Evolutionary conservation across 1,140 invertebrate species (phyloP).

Genomic region (Plutomurus gul): DNA sequence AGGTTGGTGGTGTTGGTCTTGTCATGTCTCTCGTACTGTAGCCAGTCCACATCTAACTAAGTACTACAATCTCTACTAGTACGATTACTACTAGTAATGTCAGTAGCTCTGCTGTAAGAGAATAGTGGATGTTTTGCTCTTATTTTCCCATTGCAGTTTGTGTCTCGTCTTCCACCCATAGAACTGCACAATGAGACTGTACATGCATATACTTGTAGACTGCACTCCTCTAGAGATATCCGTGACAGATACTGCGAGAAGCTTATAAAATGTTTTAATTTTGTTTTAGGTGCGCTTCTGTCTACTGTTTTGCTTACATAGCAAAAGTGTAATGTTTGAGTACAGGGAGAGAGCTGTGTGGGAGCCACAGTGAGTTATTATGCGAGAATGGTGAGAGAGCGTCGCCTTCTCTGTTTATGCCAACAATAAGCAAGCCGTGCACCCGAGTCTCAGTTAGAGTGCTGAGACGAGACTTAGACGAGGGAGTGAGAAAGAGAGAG

Average conservation of each 20-base stretch:
- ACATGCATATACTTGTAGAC: neutral
- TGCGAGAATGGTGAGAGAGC: neutral
- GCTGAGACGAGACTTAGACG: neutral
- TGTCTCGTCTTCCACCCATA: too few species aligned
- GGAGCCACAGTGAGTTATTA: neutral
- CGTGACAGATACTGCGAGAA: too few species aligned
- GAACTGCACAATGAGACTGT: neutral
- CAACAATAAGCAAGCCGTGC: neutral
- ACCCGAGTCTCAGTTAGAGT: neutral
- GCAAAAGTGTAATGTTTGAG: neutral
- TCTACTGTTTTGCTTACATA: neutral
- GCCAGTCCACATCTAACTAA: too few species aligned
- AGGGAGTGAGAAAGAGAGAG: neutral
- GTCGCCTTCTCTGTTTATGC: constrained; percentile 4
- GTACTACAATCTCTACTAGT: neutral
- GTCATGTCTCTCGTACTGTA: neutral
- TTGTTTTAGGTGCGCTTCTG: too few species aligned
- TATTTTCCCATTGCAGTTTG: neutral
- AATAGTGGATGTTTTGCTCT: neutral
- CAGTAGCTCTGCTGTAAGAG: too few species aligned
- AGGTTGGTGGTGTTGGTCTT: constrained; percentile 1
- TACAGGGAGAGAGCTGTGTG: neutral
- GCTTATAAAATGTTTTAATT: too few species aligned
- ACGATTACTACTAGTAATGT: neutral
- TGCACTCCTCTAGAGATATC: too few species aligned